Percentiles rank a stretch among this genome's conserved stretches.
Conservation (phyloP, 1,140 invertebrate genomes). For the Calosoma granatense region DNA sequence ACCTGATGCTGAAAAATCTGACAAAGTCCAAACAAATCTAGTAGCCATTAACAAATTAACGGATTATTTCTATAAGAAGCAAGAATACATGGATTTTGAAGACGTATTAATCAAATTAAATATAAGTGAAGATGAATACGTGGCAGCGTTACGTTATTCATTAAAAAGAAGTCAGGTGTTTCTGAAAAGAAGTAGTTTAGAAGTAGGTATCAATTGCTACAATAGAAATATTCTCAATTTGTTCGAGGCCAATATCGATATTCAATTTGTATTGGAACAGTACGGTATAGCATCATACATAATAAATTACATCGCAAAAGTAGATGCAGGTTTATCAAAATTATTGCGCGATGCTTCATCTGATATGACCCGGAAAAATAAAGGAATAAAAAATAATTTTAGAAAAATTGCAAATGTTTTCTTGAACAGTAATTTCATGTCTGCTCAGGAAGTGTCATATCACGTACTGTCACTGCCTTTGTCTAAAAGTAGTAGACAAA, state of each 20-base stretch:
- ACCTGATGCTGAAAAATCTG: no score
- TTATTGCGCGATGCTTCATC: slow-evolving; percentile 17
- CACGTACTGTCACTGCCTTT: slow-evolving; percentile 20
- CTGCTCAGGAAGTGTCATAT: slow-evolving; percentile 27
- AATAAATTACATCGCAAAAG: slow-evolving; percentile 24
- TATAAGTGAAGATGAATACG: not conserved
- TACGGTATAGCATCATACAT: slow-evolving; percentile 23
- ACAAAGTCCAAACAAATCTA: no score
- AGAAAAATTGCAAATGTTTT: slow-evolving; percentile 22
- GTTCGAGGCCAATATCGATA: slow-evolving; percentile 23
- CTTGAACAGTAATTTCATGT: slow-evolving; percentile 25
- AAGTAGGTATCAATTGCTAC: slow-evolving; percentile 21
- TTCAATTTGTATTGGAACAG: slow-evolving; percentile 23
- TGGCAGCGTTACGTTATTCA: not conserved
- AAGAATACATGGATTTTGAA: not conserved
- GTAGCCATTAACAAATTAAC: not conserved
- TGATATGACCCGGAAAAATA: slow-evolving; percentile 17
- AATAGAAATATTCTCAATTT: slow-evolving; percentile 21
- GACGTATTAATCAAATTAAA: not conserved
- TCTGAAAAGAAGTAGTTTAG: slow-evolving; percentile 16
- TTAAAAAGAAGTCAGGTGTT: slow-evolving; percentile 12
- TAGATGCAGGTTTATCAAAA: slow-evolving; percentile 20
- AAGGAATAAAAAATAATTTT: slow-evolving; percentile 19
- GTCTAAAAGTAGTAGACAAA: slow-evolving; percentile 16
- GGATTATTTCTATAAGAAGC: not conserved